phyloP scores from a whole-genome alignment of 2,797 vertebrate species.

The Diceros bicornis region DNA sequence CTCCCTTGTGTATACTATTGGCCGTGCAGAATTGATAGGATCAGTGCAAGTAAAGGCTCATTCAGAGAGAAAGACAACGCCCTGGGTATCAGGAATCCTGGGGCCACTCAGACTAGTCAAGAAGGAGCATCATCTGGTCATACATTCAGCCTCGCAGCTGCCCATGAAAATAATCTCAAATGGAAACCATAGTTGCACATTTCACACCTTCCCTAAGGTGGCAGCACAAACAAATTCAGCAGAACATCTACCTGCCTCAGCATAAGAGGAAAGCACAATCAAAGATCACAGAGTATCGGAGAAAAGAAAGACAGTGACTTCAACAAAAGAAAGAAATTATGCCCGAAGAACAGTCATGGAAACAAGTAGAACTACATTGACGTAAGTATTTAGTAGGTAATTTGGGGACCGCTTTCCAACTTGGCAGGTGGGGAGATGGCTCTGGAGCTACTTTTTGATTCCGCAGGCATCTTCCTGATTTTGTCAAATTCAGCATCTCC shows the following conservation, averaged over 20 bases:
- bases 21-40: not conserved
- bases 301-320: not conserved
- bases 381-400: not conserved
- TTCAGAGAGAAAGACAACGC: not conserved
- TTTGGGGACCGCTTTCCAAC: not conserved
- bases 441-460: not conserved
- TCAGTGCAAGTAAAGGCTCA: not conserved
- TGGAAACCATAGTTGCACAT: not conserved
- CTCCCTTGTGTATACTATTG: not conserved
- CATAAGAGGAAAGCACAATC: not conserved
- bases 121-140: not conserved
- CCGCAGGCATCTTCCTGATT: not conserved
- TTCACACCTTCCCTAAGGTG: not conserved
- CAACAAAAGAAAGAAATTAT: not conserved
- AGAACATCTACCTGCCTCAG: not conserved
- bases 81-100: no score
- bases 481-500: not conserved
- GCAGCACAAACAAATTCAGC: not conserved
- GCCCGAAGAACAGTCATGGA: not conserved
- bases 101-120: not conserved
- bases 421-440: no score
- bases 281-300: not conserved
- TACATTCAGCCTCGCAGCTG: not conserved
- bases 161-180: not conserved
- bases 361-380: not conserved